A percentile compares a stretch with the other conserved stretches of the same genome.
Evolutionary conservation across 2,113 vertebrate species (phyloP).

Genomic region (Petromus typicus): DNA sequence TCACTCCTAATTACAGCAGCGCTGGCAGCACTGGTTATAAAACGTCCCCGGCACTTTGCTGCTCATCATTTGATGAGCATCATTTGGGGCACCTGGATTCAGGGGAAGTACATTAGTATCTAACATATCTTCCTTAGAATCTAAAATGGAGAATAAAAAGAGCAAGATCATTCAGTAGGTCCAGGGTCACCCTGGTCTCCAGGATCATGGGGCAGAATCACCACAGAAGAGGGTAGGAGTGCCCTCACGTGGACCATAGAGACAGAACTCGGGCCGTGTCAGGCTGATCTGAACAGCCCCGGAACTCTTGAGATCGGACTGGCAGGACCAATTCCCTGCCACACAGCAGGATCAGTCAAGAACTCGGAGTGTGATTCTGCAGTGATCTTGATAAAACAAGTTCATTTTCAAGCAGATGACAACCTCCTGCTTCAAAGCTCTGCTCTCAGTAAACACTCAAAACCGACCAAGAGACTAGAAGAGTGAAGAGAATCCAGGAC

Average conservation of each 20-base stretch:
- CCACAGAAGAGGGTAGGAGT: not conserved
- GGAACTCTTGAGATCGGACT: not conserved
- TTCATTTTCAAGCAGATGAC: not conserved
- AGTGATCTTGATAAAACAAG: not conserved
- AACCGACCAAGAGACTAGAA: not conserved
- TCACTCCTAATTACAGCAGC: not conserved
- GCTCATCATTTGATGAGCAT: conserved; percentile 42
- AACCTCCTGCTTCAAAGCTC: not conserved
- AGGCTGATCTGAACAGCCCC: not conserved
- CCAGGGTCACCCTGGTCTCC: not conserved
- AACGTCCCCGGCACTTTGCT: conserved; percentile 19
- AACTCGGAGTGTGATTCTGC: not conserved
- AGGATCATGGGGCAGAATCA: not conserved
- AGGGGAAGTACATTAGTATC: not conserved
- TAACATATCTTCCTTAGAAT: conserved; percentile 37
- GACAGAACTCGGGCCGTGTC: not conserved
- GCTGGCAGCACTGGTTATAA: conserved; percentile 48
- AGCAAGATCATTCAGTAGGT: not conserved
- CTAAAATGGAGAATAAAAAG: conserved; percentile 17
- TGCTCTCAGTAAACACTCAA: not conserved
- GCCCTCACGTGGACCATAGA: not conserved
- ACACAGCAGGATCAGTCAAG: not conserved
- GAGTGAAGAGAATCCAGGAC: not conserved
- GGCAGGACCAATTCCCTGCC: not conserved
- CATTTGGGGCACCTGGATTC: not conserved